Percentiles rank a stretch among this genome's conserved stretches.
Evolutionary conservation across 2,888 invertebrate genomes (phyloP).

Genomic region (Cheilosia grossa): DNA sequence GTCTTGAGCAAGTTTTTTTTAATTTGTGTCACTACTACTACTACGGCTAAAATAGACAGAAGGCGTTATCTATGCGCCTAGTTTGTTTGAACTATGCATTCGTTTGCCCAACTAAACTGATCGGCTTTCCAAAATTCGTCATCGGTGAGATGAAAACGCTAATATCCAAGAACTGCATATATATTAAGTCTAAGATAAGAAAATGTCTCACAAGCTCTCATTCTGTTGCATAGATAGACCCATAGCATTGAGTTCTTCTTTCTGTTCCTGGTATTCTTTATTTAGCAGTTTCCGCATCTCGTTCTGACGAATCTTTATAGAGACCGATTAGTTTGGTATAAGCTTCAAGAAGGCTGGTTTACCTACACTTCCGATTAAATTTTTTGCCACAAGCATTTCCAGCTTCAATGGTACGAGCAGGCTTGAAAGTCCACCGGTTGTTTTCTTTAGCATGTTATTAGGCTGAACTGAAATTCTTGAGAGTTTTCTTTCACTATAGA

Average conservation of each 20-base stretch:
- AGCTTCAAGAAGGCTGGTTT: background rate
- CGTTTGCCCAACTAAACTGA: no score
- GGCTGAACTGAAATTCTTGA: conserved; percentile 1
- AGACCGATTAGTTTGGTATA: background rate
- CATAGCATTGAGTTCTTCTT: conserved; percentile 16
- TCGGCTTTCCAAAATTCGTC: no score
- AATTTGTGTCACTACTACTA: no score
- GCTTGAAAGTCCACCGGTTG: background rate
- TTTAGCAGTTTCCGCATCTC: conserved; percentile 26
- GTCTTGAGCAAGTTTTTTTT: no score
- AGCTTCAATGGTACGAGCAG: conserved; percentile 1
- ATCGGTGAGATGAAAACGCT: no score
- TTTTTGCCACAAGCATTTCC: conserved; percentile 16
- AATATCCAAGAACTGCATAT: background rate
- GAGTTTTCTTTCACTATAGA: conserved; percentile 9
- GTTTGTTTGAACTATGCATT: no score
- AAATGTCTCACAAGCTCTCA: background rate
- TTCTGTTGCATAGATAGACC: conserved; percentile 4
- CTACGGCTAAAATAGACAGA: no score
- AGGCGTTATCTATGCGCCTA: no score
- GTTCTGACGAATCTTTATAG: conserved; percentile 21
- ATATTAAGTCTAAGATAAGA: background rate
- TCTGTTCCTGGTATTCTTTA: conserved; percentile 15
- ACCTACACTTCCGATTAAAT: conserved; percentile 2
- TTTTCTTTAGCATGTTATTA: background rate